Evolutionary conservation across 2,113 vertebrate genomes (phyloP).

Genomic region (human (Homo sapiens)): GRCh38 chr9:89806001-89806500

Average conservation of each 20-base stretch:
- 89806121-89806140: background rate
- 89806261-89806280: background rate
- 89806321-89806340: background rate
- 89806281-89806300: background rate
- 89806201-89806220: background rate
- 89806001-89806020: background rate
- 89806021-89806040: background rate
- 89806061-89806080: accelerated
- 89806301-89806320: background rate
- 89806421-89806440: background rate
- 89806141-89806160: background rate
- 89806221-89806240: background rate
- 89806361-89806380: no score
- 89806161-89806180: no score
- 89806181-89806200: background rate
- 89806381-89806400: background rate
- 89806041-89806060: background rate
- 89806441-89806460: background rate
- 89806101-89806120: background rate
- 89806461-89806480: no score
- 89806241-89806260: background rate
- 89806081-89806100: background rate
- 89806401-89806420: accelerated
- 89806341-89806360: background rate
- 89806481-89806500: background rate